These are phyloP conservation scores for Acanthopagrus latus DNA, from an alignment of 2,797 vertebrate species.

Conservation along the genomic window DNA sequence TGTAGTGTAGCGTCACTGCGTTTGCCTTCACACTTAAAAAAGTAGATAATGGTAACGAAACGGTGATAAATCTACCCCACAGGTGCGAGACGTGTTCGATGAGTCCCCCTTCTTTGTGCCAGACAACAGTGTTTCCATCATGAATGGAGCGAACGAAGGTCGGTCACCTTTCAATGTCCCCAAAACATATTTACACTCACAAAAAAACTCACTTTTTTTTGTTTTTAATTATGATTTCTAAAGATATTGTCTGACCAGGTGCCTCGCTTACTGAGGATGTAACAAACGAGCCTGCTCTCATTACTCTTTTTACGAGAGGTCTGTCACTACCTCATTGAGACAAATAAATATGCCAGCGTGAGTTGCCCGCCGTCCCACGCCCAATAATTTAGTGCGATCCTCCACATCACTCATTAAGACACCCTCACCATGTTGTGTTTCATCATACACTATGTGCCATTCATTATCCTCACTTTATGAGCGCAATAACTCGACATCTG, in stretches of 20 bases:
- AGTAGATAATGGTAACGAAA: conserved; percentile 12
- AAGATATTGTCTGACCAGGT: conserved; percentile 44
- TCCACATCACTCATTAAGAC: conserved; percentile 77
- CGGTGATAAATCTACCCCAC: conserved; percentile 37
- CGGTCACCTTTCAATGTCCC: conserved; percentile 12
- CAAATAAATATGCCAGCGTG: conserved; percentile 69
- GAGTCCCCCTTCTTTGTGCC: conserved; percentile 97
- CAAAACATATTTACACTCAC: neutral
- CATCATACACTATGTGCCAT: conserved; percentile 66
- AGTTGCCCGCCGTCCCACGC: conserved; percentile 68
- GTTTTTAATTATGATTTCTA: neutral
- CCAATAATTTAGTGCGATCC: conserved; percentile 75
- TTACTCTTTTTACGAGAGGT: conserved; percentile 64
- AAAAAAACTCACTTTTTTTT: neutral
- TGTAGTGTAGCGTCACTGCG: neutral
- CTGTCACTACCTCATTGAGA: conserved; percentile 62
- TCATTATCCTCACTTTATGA: conserved; percentile 79
- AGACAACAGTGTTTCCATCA: conserved; percentile 92
- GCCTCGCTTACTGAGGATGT: conserved; percentile 13
- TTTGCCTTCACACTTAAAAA: neutral
- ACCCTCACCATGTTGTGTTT: conserved; percentile 67
- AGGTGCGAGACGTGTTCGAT: conserved; percentile 93
- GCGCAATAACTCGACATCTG: conserved; percentile 77
- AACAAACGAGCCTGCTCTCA: conserved; percentile 42
- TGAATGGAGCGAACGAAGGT: conserved; percentile 98